Evolutionary conservation across 2,888 invertebrate genomes (phyloP).

Genomic region (Chymomyza amoena): DNA sequence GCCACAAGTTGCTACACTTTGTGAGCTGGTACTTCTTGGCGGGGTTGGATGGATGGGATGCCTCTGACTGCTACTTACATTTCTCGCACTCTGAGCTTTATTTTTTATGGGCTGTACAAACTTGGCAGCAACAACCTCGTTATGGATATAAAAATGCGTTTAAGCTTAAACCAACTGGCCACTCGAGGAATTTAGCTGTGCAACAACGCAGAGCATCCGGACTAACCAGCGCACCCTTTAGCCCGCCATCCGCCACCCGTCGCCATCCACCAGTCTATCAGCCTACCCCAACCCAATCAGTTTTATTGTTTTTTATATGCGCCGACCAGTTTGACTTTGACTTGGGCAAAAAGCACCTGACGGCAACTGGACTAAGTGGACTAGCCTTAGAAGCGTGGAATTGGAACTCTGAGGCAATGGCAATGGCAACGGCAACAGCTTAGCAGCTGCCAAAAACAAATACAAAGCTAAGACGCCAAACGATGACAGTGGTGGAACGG

Average conservation of each 20-base stretch:
- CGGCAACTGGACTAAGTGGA: conserved; percentile 5
- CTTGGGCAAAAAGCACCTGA: conserved; percentile 35
- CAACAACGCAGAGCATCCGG: too few species aligned
- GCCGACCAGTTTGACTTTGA: conserved; percentile 16
- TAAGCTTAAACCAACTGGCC: conserved; percentile 43
- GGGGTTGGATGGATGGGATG: background rate
- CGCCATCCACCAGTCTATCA: too few species aligned
- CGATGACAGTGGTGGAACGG: background rate
- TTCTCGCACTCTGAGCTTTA: background rate
- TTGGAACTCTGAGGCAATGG: background rate
- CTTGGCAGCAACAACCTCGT: conserved; percentile 54
- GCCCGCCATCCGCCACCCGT: too few species aligned
- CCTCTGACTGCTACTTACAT: background rate
- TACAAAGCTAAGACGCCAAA: conserved; percentile 40
- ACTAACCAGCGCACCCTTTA: background rate
- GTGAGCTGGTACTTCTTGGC: background rate
- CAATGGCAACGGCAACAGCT: conserved; percentile 15
- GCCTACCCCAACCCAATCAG: background rate
- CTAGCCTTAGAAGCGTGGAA: background rate
- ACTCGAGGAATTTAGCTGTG: background rate
- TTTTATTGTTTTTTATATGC: background rate
- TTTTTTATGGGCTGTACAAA: background rate
- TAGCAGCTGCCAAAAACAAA: conserved; percentile 61
- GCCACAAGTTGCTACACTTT: background rate
- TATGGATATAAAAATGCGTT: conserved; percentile 68